Percentiles rank a stretch among this genome's conserved stretches.
Conservation (phyloP, 2,888 invertebrate genomes). For the Melitaea athalia region DNA sequence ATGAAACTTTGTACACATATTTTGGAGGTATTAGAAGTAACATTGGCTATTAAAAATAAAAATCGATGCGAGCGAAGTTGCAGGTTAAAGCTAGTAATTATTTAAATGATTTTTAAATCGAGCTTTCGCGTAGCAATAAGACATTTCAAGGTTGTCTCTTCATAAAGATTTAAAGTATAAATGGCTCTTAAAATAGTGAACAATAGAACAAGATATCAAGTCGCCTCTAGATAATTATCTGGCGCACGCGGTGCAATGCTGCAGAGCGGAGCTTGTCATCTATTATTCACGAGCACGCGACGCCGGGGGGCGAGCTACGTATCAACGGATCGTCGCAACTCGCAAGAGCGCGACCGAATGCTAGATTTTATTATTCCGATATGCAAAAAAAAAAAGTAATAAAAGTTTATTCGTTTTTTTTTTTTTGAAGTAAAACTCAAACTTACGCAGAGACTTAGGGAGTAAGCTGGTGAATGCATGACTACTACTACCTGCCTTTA, state of each 20-base stretch:
- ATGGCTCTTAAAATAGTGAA: background rate
- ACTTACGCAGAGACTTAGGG: too few species aligned
- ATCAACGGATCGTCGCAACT: constrained; percentile 2
- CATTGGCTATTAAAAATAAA: too few species aligned
- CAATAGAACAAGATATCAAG: constrained; percentile 10
- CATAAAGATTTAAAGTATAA: background rate
- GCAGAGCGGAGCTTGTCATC: constrained; percentile 17
- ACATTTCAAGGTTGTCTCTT: background rate
- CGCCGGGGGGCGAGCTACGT: constrained; percentile 27
- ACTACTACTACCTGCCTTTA: too few species aligned
- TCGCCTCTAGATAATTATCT: constrained; percentile 20
- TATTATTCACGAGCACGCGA: constrained; percentile 34
- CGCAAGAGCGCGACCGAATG: constrained; percentile 20
- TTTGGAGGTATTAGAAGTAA: too few species aligned
- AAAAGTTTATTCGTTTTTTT: too few species aligned
- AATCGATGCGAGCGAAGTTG: too few species aligned
- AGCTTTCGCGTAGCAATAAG: background rate
- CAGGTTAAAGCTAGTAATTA: too few species aligned
- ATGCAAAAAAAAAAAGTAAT: too few species aligned
- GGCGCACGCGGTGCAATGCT: constrained; percentile 17
- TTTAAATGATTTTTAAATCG: too few species aligned
- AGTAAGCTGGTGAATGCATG: too few species aligned
- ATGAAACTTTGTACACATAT: too few species aligned
- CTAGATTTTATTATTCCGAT: constrained; percentile 4
- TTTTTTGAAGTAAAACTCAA: too few species aligned